Evolutionary conservation across 2,888 invertebrate genomes (phyloP).

Genomic region (Drosophila phalerata): DNA sequence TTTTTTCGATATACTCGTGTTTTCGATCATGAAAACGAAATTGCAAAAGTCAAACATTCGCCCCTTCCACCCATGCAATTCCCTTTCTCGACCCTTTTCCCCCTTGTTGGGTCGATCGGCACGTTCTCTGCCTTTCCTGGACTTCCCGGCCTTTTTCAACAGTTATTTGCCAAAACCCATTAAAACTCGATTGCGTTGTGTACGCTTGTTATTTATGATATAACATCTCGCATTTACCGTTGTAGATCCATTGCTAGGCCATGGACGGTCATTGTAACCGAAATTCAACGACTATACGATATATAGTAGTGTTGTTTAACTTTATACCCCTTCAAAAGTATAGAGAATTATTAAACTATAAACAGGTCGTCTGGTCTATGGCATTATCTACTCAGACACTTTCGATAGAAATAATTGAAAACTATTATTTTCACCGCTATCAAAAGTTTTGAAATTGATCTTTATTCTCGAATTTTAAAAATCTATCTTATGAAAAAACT

Average conservation of each 20-base stretch:
- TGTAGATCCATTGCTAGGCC: conserved; percentile 52
- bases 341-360: background rate
- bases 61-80: background rate
- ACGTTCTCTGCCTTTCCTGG: conserved; percentile 76
- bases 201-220: conserved; percentile 66
- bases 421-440: background rate
- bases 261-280: conserved; percentile 71
- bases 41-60: conserved; percentile 55
- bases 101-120: conserved; percentile 40
- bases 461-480: background rate
- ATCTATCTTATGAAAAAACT: too few relatives aligned
- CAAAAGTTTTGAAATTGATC: background rate
- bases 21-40: conserved; percentile 76
- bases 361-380: background rate
- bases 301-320: background rate
- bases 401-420: background rate
- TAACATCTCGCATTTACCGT: conserved; percentile 48
- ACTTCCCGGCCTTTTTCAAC: conserved; percentile 69
- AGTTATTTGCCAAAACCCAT: conserved; percentile 74
- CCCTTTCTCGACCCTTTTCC: background rate
- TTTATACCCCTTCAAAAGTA: background rate
- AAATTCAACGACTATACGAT: background rate
- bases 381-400: background rate
- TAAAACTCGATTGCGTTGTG: conserved; percentile 62
- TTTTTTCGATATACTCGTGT: conserved; percentile 48